Evolutionary conservation across 2,888 invertebrate genomes (phyloP).

Genomic region (Stegana nigrithorax): DNA sequence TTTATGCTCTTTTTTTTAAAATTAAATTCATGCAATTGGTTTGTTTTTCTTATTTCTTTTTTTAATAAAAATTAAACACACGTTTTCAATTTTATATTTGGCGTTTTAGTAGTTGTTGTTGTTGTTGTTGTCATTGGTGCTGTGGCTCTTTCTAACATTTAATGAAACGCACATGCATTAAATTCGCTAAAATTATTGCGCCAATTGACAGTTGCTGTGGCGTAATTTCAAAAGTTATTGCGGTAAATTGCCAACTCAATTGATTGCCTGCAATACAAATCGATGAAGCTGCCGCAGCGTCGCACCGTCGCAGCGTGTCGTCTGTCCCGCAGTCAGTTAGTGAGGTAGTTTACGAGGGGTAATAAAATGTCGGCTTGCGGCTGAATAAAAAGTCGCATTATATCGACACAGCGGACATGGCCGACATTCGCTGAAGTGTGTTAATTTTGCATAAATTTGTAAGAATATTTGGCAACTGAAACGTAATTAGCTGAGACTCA

Average conservation of each 20-base stretch:
- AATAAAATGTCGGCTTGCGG: slow-evolving; percentile 3
- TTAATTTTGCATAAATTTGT: not conserved
- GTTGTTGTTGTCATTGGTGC: not conserved
- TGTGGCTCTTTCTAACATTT: not conserved
- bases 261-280: not conserved
- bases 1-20: not conserved
- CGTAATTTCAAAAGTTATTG: slow-evolving; percentile 11
- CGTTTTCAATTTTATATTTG: not conserved
- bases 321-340: slow-evolving; percentile 7
- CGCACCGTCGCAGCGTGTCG: not conserved
- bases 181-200: slow-evolving; percentile 13
- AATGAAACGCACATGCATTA: slow-evolving; percentile 9
- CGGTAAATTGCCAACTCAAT: slow-evolving; percentile 12
- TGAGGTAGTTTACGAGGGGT: slow-evolving; percentile 1
- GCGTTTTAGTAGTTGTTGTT: not conserved
- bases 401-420: not conserved
- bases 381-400: too few species aligned
- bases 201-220: slow-evolving; percentile 12
- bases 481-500: too few species aligned
- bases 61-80: slow-evolving; percentile 1
- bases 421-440: not conserved
- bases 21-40: not conserved
- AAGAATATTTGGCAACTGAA: not conserved
- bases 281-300: not conserved
- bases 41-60: not conserved